Conservation (phyloP, 2,888 invertebrate species). For the Enchytraeus crypticus region DNA sequence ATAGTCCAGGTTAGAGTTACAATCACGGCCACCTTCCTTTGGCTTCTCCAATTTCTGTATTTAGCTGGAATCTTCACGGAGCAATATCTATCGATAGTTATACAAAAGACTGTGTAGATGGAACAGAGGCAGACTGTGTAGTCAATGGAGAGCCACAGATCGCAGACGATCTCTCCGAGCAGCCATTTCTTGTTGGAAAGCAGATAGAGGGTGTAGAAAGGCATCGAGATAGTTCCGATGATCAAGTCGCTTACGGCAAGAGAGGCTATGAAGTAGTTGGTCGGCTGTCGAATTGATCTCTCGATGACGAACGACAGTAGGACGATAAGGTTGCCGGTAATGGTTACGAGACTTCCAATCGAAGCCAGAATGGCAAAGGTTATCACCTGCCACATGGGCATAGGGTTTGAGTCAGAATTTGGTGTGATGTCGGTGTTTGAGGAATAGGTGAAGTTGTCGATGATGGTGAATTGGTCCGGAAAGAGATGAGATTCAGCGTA, state of each 20-base stretch:
- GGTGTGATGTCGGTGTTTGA: not conserved
- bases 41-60: slow-evolving; percentile 92
- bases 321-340: slow-evolving; percentile 90
- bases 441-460: not conserved
- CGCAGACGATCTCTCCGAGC: slow-evolving; percentile 86
- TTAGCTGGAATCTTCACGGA: slow-evolving; percentile 96
- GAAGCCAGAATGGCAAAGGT: slow-evolving; percentile 78
- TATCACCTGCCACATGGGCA: slow-evolving; percentile 74
- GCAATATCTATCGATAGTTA: slow-evolving; percentile 96
- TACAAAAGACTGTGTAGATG: slow-evolving; percentile 95
- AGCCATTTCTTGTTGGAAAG: slow-evolving; percentile 86
- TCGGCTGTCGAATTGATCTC: slow-evolving; percentile 80
- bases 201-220: slow-evolving; percentile 95
- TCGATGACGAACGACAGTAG: slow-evolving; percentile 89
- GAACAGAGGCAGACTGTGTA: slow-evolving; percentile 92
- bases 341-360: slow-evolving; percentile 80
- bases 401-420: not conserved
- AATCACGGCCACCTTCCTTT: slow-evolving; percentile 82
- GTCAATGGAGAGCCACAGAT: slow-evolving; percentile 95
- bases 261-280: slow-evolving; percentile 91
- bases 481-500: too few relatives aligned
- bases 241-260: slow-evolving; percentile 92
- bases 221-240: slow-evolving; percentile 62
- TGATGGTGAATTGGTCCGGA: not conserved
- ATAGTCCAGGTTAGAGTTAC: slow-evolving; percentile 93